A percentile compares a stretch with the other conserved stretches of the same genome.
Evolutionary conservation across 2,888 invertebrate genomes (phyloP).

Genomic region (Stenichneumon culpator): DNA sequence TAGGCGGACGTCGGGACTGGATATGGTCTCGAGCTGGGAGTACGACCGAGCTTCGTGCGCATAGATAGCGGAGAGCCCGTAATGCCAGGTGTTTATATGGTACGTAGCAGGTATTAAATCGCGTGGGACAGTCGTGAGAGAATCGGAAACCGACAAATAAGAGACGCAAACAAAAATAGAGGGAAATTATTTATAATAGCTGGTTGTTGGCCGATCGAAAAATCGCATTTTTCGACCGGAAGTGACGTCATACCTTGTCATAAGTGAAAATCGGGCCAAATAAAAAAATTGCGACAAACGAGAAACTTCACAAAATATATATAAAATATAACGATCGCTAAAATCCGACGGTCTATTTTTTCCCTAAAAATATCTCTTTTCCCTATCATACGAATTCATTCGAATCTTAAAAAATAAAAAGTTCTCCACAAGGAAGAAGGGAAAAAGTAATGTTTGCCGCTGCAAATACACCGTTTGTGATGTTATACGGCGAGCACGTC

Average conservation of each 20-base stretch:
- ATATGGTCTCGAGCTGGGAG: conserved; percentile 1
- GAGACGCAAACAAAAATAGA: neutral
- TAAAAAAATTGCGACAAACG: too few species aligned
- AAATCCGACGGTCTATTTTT: too few species aligned
- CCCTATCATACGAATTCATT: neutral
- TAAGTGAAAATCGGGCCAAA: too few species aligned
- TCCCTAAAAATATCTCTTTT: too few species aligned
- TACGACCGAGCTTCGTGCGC: conserved; percentile 40
- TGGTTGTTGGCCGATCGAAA: neutral
- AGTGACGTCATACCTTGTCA: too few species aligned
- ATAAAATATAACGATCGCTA: too few species aligned
- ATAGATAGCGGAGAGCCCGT: conserved; percentile 28
- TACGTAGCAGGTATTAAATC: conserved; percentile 42
- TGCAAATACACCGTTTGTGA: neutral
- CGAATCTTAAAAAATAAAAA: neutral
- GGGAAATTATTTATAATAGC: neutral
- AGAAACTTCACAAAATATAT: too few species aligned
- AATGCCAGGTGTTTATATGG: conserved; percentile 17
- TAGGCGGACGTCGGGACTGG: neutral
- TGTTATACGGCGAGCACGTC: neutral
- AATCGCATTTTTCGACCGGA: neutral
- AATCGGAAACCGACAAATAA: conserved; percentile 40
- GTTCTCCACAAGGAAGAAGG: neutral
- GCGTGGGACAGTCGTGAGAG: conserved; percentile 66
- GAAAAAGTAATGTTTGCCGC: neutral